A percentile compares a stretch with the other conserved stretches of the same genome.
These are phyloP conservation scores for Microcebus griseorufus DNA, from an alignment of 2,113 vertebrate species.

Conservation along the genomic window DNA sequence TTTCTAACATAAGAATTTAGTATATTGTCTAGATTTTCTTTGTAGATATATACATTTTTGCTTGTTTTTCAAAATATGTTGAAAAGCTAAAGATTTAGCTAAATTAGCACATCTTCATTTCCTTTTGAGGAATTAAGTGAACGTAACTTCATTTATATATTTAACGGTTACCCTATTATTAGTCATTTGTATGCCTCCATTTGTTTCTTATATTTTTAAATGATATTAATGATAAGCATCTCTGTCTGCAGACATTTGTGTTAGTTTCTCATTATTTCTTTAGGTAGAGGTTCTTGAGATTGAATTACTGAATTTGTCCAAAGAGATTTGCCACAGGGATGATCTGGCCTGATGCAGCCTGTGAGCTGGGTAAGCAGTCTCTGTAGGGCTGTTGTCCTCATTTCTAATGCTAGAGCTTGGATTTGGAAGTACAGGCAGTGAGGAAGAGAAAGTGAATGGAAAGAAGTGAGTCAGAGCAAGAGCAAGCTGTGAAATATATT, in stretches of 20 bases:
- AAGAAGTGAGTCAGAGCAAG: fast-evolving
- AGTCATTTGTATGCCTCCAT: neutral
- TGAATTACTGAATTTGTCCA: neutral
- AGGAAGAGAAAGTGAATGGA: fast-evolving
- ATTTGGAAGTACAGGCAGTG: neutral
- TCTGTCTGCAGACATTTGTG: neutral
- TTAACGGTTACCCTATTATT: neutral
- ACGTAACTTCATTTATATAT: neutral
- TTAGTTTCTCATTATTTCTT: neutral
- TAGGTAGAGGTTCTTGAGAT: neutral
- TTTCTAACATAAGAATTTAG: neutral
- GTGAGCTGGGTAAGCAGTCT: neutral
- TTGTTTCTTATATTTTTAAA: neutral
- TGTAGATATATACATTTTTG: neutral
- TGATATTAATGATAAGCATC: neutral
- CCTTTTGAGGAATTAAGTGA: neutral
- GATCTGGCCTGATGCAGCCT: neutral
- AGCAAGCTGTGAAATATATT: fast-evolving
- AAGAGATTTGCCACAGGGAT: neutral
- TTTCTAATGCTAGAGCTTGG: neutral
- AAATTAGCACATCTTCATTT: neutral
- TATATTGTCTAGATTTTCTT: neutral
- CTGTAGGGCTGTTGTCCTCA: fast-evolving
- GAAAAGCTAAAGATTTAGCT: neutral
- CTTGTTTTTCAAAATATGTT: neutral